Evolutionary conservation across 2,888 invertebrate species (phyloP).

Genomic region (Malachius bipustulatus): DNA sequence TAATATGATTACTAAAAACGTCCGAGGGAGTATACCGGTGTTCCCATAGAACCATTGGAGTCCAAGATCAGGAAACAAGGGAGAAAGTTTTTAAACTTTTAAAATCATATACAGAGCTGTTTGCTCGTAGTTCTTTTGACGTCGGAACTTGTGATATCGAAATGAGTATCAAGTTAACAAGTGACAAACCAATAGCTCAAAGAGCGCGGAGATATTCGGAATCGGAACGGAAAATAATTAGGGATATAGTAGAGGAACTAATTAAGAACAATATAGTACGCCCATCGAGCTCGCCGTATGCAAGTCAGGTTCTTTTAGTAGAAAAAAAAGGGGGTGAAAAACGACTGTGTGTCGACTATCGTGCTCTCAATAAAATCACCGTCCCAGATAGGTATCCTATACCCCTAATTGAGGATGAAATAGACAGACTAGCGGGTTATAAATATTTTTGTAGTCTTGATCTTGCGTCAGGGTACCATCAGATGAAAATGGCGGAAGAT

Average conservation of each 20-base stretch:
- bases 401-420: slow-evolving; percentile 24
- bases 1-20: too few relatives aligned
- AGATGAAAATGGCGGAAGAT: slow-evolving; percentile 16
- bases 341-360: slow-evolving; percentile 24
- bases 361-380: slow-evolving; percentile 22
- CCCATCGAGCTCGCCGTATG: slow-evolving; percentile 22
- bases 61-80: too few relatives aligned
- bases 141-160: slow-evolving; percentile 18
- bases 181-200: slow-evolving; percentile 13
- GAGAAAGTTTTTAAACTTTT: too few relatives aligned
- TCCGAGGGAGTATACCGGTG: too few relatives aligned
- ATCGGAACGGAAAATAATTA: slow-evolving; percentile 16
- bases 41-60: too few relatives aligned
- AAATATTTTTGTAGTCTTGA: slow-evolving; percentile 18
- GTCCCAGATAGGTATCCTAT: slow-evolving; percentile 22
- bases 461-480: slow-evolving; percentile 20
- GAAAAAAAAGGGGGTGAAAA: slow-evolving; percentile 22
- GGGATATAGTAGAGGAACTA: slow-evolving; percentile 16
- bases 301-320: slow-evolving; percentile 20
- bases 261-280: slow-evolving; percentile 16
- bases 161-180: slow-evolving; percentile 16
- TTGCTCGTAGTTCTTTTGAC: too few relatives aligned
- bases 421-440: slow-evolving; percentile 18
- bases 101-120: too few relatives aligned
- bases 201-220: slow-evolving; percentile 17